Base-by-base conservation (phyloP, 2,113 vertebrate genomes). In the Triplophysa tibetana region DNA sequence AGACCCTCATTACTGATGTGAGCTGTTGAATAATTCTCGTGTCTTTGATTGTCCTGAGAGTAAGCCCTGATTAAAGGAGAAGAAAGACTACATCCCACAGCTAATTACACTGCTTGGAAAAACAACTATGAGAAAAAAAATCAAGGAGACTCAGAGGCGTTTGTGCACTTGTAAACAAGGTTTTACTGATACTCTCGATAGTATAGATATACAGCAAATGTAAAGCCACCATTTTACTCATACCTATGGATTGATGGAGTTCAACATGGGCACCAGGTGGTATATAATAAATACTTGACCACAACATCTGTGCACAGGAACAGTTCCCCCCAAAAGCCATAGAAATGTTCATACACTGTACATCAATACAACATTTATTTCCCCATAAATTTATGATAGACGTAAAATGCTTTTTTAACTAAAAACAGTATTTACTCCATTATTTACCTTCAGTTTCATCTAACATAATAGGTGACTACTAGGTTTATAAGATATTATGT, bases 281-380 rank as follows among this genome's bases (percentile, higher is more conserved):
- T 90, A 94, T 94, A 95, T 95, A 99, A 99, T 99, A 99, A 99
- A 99, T 98, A 96, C 93, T 92, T 94, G 94, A 97, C 96, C 94
- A 98, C 94, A 95, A 95, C 93, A 95, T 96, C 95, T 98, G 96
- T 95, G 97, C 96, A 97, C 94, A 95, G 92, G 95, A 94, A 96
- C 93, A 93, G 91, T 93, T 93, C 93, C 94, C 94, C 74, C 74
- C 91, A 92, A 95, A 90, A 93, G 94, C 95, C 95, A 96, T 95
- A 96, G 93, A 97, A 97, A 98, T 95, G 94, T 93, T 95, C 93
- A 96, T 95, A 84, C 94, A 97, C 4, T 95, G 96, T 95, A 84
- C 94, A 97, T 95, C 93, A 96, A 93, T 95, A 95, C 95, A 93
- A 97, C 97, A 97, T 95, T 95, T 86, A 91, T 92, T 93, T 93